These are phyloP conservation scores for Popillia japonica DNA, from an alignment of 1,140 invertebrate species.

Conservation along the genomic window DNA sequence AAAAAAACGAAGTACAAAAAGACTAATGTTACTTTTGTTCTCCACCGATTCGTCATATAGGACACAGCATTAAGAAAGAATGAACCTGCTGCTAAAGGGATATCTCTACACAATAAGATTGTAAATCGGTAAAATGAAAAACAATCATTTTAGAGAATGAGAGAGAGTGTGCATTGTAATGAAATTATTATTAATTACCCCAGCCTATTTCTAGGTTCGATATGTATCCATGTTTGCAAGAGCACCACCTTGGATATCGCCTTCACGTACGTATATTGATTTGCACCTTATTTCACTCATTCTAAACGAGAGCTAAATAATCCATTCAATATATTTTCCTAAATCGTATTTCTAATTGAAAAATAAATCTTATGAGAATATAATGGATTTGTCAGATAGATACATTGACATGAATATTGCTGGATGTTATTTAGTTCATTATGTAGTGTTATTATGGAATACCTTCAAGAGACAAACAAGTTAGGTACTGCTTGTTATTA, in stretches of 20 bases:
- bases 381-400: no score
- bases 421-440: no score
- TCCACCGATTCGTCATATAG: conserved; percentile 40
- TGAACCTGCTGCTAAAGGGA: conserved; percentile 28
- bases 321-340: not conserved
- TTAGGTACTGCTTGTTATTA: no score
- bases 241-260: conserved; percentile 43
- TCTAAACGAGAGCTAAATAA: not conserved
- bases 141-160: conserved; percentile 51
- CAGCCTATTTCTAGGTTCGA: conserved; percentile 64
- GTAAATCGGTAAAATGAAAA: conserved; percentile 41
- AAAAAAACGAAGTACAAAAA: conserved; percentile 37
- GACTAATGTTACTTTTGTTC: conserved; percentile 46
- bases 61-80: conserved; percentile 30
- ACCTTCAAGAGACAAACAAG: no score
- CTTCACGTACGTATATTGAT: conserved; percentile 59
- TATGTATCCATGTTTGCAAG: conserved; percentile 51
- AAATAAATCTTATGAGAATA: no score
- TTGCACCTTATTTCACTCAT: conserved; percentile 43
- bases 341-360: not conserved
- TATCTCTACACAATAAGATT: conserved; percentile 31
- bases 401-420: no score
- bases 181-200: conserved; percentile 66
- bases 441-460: no score
- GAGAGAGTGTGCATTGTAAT: conserved; percentile 61